These are phyloP conservation scores for Diploptera punctata DNA, from an alignment of 2,888 invertebrate genomes.

Conservation along the genomic window DNA sequence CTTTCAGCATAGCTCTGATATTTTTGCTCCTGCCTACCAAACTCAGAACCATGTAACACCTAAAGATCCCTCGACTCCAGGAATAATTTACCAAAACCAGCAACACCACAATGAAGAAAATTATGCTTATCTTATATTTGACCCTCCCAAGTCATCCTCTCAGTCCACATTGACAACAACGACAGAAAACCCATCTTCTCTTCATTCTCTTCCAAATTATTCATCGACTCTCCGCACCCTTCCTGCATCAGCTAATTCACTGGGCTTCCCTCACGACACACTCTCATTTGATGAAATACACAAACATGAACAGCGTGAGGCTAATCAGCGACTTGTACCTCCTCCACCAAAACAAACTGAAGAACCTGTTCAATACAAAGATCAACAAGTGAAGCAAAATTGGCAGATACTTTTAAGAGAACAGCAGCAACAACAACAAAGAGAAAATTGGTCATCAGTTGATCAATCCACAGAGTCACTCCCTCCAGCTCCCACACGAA, in stretches of 20 bases:
- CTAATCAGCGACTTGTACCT: not conserved
- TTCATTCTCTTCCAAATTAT: not conserved
- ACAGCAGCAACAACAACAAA: constrained; percentile 19
- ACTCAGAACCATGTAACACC: not conserved
- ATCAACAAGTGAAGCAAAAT: not conserved
- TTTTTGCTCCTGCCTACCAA: not conserved
- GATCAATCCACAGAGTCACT: not conserved
- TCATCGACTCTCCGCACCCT: not conserved
- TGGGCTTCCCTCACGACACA: constrained; percentile 1
- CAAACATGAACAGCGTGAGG: constrained; percentile 13
- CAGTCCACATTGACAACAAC: not conserved
- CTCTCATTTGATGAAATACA: constrained; percentile 13
- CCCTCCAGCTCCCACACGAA: not conserved
- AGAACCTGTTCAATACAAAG: not conserved
- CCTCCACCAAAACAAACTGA: not conserved
- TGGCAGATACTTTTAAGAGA: constrained; percentile 23
- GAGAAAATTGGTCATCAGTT: constrained; percentile 1
- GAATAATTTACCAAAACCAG: not conserved
- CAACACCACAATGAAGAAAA: not conserved
- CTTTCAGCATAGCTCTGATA: constrained; percentile 15
- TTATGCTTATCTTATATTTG: constrained; percentile 4
- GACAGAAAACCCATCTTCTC: not conserved
- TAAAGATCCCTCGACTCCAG: not conserved
- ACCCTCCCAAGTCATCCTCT: not conserved
- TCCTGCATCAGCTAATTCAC: not conserved